Conservation (phyloP, 2,888 invertebrate genomes). For the Stegophylla sp. region DNA sequence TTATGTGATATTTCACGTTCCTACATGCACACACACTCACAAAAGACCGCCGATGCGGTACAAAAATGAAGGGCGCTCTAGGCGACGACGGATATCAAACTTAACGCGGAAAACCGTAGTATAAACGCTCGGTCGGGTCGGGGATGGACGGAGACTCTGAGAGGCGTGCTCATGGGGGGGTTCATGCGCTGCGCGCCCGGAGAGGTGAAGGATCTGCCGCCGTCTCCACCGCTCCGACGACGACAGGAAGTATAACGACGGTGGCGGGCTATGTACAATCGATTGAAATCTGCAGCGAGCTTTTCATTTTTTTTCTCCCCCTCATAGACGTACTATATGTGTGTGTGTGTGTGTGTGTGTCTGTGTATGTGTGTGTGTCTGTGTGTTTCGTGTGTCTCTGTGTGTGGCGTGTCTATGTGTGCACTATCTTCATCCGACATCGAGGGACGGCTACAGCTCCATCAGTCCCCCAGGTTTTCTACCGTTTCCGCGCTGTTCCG, state of each 20-base stretch:
- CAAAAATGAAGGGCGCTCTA: neutral
- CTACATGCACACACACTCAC: neutral
- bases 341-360: neutral
- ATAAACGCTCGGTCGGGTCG: neutral
- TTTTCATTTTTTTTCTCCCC: neutral
- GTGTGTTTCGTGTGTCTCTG: neutral
- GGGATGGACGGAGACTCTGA: neutral
- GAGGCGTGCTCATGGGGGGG: neutral
- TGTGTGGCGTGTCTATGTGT: neutral
- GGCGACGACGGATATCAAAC: neutral
- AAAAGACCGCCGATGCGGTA: neutral
- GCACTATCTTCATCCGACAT: no score
- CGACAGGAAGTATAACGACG: constrained; percentile 6
- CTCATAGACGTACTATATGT: neutral
- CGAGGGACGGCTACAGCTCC: neutral
- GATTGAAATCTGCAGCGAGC: constrained; percentile 29
- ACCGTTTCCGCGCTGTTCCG: neutral
- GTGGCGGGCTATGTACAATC: constrained; percentile 19
- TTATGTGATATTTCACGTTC: no score
- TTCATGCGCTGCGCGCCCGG: neutral
- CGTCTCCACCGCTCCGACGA: neutral
- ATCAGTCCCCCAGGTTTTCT: neutral
- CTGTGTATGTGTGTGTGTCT: neutral
- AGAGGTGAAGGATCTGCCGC: constrained; percentile 3
- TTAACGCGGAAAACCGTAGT: constrained; percentile 4